Evolutionary conservation across 2,888 invertebrate species (phyloP).

Genomic region (Apodemia zela): DNA sequence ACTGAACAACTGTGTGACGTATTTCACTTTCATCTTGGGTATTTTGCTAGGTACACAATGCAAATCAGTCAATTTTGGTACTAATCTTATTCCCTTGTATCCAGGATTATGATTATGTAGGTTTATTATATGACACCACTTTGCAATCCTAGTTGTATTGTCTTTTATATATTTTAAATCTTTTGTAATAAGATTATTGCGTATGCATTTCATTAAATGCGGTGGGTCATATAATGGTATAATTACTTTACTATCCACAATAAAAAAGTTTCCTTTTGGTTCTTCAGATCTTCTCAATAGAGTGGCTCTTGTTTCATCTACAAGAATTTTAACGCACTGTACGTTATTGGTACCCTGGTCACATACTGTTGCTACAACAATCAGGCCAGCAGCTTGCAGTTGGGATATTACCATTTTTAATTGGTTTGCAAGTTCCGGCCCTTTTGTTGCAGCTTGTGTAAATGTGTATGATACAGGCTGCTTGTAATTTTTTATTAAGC

Average conservation of each 20-base stretch:
- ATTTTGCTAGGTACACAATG: conserved; percentile 16
- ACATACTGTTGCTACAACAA: conserved; percentile 35
- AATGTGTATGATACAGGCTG: conserved; percentile 33
- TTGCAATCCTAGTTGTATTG: conserved; percentile 20
- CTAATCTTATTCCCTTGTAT: conserved; percentile 17
- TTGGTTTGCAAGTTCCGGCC: conserved; percentile 26
- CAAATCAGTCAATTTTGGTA: conserved; percentile 20
- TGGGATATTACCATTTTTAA: not conserved
- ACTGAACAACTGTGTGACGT: conserved; percentile 37
- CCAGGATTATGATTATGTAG: conserved; percentile 11
- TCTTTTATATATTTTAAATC: conserved; percentile 20
- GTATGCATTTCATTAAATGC: conserved; percentile 34
- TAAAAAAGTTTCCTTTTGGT: conserved; percentile 27
- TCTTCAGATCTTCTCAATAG: conserved; percentile 25
- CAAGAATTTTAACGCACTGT: conserved; percentile 30
- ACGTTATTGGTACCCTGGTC: conserved; percentile 37
- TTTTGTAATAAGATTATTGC: conserved; percentile 35
- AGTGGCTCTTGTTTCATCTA: conserved; percentile 31
- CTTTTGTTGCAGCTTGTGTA: conserved; percentile 33
- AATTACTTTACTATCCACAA: conserved; percentile 31
- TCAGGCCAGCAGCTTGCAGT: conserved; percentile 31
- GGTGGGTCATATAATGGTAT: conserved; percentile 35
- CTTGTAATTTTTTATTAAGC: conserved; percentile 28
- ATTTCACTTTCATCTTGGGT: conserved; percentile 18
- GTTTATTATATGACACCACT: conserved; percentile 20